Evolutionary conservation across 2,113 vertebrate species (phyloP), one percentile per base, ranked within the genome.

Genomic region (Dermatemys mawii): DNA sequence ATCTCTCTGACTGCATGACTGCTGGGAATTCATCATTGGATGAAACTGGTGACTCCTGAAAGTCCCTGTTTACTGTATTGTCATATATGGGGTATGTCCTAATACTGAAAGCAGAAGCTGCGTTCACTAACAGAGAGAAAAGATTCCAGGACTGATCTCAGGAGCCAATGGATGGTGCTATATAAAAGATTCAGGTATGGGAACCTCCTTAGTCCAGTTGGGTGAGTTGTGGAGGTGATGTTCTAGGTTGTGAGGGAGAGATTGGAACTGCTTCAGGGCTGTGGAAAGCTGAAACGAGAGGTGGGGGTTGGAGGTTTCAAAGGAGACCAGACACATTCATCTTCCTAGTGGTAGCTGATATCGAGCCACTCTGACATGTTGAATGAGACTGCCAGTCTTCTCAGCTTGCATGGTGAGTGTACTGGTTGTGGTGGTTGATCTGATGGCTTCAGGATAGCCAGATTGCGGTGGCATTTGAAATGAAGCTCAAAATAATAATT

Each of bases 101-200:
- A 50, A 96, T 95, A 92, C 89, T 86, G 94, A 97, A 97, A 97
- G 97, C 90, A 96, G 97, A 97, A 97, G 94, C 90, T 88, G 50
- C 0, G 0, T 49, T 95, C 0, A 1, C 60, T 81, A 63, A 75
- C 89, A 32, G 81, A 70, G 92, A 89, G 78, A 84, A 8, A 27
- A 3, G 81, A 90, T 14, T 21, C 87, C 21, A 22, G 88, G 78
- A 67, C 27, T 46, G 85, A 67, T 32, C 14, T 76, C 79, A 48
- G 0, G 1, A 78, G 87, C 49, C 2, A 11, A 19, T 44, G 67
- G 54, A 2, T 88, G 51, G 75, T 82, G 88, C 93, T 88, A 78
- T 73, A 2, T n/a, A 79, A 49, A n/a, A 88, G n/a, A n/a, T 29
- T 90, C 0, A 0, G 17, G 29, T 84, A 91, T 54, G 83, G 89